These are phyloP conservation scores for Cephus spinipes DNA, from an alignment of 2,888 invertebrate genomes.

Conservation along the genomic window DNA sequence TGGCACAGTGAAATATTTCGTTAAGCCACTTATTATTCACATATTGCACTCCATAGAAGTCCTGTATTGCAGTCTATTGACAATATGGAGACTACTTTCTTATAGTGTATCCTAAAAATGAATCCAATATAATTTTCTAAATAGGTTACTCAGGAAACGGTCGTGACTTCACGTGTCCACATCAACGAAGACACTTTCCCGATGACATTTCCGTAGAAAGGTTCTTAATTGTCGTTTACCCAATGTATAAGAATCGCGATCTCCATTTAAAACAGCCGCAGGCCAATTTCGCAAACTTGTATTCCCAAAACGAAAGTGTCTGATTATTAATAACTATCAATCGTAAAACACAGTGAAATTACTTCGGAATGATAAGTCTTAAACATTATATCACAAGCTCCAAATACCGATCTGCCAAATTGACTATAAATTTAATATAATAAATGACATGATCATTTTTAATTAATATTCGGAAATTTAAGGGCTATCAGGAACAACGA, in stretches of 20 bases:
- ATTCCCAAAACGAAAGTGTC: neutral
- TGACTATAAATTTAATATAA: too few species aligned
- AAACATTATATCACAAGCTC: neutral
- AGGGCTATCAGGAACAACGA: neutral
- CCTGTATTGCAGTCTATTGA: neutral
- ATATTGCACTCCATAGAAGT: neutral
- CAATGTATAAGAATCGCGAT: neutral
- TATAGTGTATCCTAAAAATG: neutral
- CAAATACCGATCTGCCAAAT: neutral
- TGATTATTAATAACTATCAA: neutral
- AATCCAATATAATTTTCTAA: neutral
- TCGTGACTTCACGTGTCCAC: neutral
- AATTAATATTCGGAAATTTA: too few species aligned
- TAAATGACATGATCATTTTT: too few species aligned
- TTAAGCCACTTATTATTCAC: neutral
- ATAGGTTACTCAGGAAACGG: neutral
- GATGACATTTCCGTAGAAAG: neutral
- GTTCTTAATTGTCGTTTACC: neutral
- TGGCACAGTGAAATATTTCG: neutral
- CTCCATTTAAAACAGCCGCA: neutral
- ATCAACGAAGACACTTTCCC: neutral
- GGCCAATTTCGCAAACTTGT: conserved; percentile 2
- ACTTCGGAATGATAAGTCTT: neutral
- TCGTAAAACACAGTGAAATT: neutral
- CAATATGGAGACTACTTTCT: neutral